Conservation (phyloP, 2,888 invertebrate species). For the Frankliniella intonsa region DNA sequence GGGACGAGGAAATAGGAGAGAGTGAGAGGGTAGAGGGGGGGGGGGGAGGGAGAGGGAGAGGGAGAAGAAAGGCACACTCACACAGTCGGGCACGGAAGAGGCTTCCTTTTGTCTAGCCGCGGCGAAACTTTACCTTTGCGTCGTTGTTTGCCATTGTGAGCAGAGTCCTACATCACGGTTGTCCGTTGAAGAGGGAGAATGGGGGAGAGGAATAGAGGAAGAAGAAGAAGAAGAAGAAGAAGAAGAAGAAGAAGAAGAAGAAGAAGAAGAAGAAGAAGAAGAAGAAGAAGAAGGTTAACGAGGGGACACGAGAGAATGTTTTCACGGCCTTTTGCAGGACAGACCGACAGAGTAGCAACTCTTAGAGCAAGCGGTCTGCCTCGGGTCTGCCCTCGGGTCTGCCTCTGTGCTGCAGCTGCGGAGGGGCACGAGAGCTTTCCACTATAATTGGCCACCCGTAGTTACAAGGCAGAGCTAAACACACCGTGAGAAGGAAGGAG, state of each 20-base stretch:
- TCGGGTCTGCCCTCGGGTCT: too few species aligned
- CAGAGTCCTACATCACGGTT: background rate
- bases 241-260: background rate
- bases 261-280: constrained; percentile 10
- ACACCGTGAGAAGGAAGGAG: background rate
- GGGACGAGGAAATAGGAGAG: too few species aligned
- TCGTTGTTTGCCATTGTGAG: background rate
- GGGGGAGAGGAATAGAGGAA: background rate
- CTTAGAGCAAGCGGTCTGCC: too few species aligned
- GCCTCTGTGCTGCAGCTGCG: too few species aligned
- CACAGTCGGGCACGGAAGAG: too few species aligned
- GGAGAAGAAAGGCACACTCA: background rate
- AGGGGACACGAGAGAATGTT: background rate
- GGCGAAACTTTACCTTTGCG: background rate
- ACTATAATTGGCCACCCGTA: too few species aligned
- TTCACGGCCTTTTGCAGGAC: too few species aligned
- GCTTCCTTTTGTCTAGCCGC: background rate
- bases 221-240: background rate
- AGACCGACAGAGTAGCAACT: too few species aligned
- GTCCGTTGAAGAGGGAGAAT: background rate
- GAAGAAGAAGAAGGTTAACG: background rate
- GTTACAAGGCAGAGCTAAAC: too few species aligned
- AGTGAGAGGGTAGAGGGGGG: background rate
- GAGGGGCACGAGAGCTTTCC: too few species aligned
- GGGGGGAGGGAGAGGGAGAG: background rate